Base-by-base conservation (phyloP, 1,140 invertebrate genomes). In the Mycetomoellerius zeteki region DNA sequence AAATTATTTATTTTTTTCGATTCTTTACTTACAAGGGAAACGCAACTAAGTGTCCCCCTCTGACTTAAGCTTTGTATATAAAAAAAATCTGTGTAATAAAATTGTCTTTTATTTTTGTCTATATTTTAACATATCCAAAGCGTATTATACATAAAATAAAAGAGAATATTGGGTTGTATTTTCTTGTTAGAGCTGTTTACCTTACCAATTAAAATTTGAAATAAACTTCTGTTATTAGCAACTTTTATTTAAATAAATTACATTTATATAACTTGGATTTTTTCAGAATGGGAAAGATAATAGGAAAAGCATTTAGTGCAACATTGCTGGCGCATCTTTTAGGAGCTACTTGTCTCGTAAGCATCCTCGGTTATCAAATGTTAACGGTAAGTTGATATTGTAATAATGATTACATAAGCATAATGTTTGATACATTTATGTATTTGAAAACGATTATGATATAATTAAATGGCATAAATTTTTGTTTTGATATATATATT, bases 281-380 rank as follows among this genome's bases (percentile, higher is more conserved):
- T 92, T 91, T 75, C 27, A 95, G 94, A 73, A 92, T 95, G 92
- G 93, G 92, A 47, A 88, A 87, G 58, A 54, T 37, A 2, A 88
- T 94, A 71, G 47, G 90, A 67, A 67, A 93, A 62, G 90, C 91
- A 19, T 94, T 93, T 37, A 93, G 89, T 77, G 78, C 88, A n/a
- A 94, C 87, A 12, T 77, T 94, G 24, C 58, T 94, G 24, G 88
- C 85, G 6, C 93, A 94, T 77, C 86, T 94, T 27, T 73, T 94
- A 14, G 91, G 91, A 67, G 91, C 91, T 0, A 93, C 93, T 21
- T 84, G 88, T 21, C 89, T 94, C 6, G 50, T 94, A 0, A 94
- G 93, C 71, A 92, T 94, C 10, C 78, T 94, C 5, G 93, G 94
- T 58, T 94, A 92, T 71, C 93, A 94, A 91, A 88, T 94, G 30